These are phyloP conservation scores for Ornithoptera alexandrae DNA, from an alignment of 2,888 invertebrate genomes.

Conservation along the genomic window DNA sequence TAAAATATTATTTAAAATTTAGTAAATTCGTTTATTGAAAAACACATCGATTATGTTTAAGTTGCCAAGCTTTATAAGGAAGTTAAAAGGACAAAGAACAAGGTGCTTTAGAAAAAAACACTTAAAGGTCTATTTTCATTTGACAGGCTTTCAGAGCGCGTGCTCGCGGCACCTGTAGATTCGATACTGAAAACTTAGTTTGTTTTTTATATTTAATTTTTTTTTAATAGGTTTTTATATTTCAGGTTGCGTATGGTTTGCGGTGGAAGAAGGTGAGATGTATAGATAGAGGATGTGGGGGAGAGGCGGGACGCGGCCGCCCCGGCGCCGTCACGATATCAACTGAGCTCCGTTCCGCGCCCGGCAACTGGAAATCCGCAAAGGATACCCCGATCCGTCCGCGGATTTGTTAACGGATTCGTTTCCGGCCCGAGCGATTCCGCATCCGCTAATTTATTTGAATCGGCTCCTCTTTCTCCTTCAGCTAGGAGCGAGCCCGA, in stretches of 20 bases:
- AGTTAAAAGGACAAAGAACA: conserved; percentile 28
- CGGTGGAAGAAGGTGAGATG: conserved; percentile 31
- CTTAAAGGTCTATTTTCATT: conserved; percentile 28
- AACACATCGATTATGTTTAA: conserved; percentile 8
- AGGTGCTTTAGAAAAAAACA: conserved; percentile 31
- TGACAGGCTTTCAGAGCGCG: conserved; percentile 28
- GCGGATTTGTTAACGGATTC: conserved; percentile 29
- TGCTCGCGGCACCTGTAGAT: conserved; percentile 45
- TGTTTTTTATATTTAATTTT: conserved; percentile 6
- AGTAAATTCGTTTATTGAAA: conserved; percentile 26
- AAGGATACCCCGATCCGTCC: conserved; percentile 40
- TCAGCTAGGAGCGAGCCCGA: background rate
- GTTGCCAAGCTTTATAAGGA: conserved; percentile 3
- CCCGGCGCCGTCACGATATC: conserved; percentile 38
- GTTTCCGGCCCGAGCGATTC: conserved; percentile 15
- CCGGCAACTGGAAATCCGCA: conserved; percentile 42
- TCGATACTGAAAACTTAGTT: conserved; percentile 32
- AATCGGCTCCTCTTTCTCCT: conserved; percentile 13
- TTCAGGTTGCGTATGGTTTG: conserved; percentile 10
- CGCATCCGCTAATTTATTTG: conserved; percentile 26
- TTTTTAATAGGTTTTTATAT: background rate
- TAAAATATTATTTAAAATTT: conserved; percentile 25
- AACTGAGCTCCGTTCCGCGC: conserved; percentile 38
- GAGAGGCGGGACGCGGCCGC: conserved; percentile 38
- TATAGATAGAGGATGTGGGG: conserved; percentile 32